Evolutionary conservation across 1,140 invertebrate genomes (phyloP), one percentile per base, ranked within the genome.

Genomic region (Procambarus clarkii): DNA sequence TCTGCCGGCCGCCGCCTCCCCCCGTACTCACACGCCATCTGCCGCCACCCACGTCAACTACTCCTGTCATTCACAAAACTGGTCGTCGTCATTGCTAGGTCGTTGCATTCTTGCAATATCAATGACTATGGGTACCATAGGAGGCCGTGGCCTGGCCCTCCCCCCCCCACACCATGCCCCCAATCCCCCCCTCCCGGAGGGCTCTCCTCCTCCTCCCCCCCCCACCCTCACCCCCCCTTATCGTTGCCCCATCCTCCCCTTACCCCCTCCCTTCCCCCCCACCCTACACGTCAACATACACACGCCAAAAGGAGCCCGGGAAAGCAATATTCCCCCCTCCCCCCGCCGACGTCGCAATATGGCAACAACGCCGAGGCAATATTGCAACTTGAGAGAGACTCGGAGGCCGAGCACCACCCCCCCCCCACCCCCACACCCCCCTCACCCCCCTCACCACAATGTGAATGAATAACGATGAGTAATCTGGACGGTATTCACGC

Each of bases 11-110:
- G 76, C 50, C 34, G 69, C 54, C 74, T 48, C 48, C 44, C 77
- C 76, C 88, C 88, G 88, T 74, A 76, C 88, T 48, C 88, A 91
- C 74, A 54, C 88, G 88, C 88, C 88, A 91, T 91, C 88, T 91
- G 77, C 82, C 83, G 88, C 88, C 88, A 91, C 88, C 82, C 24
- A 91, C 88, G 82, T 85, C 82, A 91, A 91, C 88, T 88, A 80
- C 77, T 89, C 74, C 80, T 86, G 88, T 91, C 88, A 91, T 91
- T 91, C 88, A 91, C 88, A 91, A 91, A 91, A 85, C 88, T 91
- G 83, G 88, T 91, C 82, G 87, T 76, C 78, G 88, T 91, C 88
- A 69, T 91, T 86, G 88, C 88, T 90, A 78, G 88, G 88, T 84
- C 69, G 88, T 90, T 90, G 82, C 88, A 91, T 91, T 91, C 88